Percentiles rank a stretch among this genome's conserved stretches.
Evolutionary conservation across 1,140 invertebrate species (phyloP).

Genomic region (Penaeus vannamei): DNA sequence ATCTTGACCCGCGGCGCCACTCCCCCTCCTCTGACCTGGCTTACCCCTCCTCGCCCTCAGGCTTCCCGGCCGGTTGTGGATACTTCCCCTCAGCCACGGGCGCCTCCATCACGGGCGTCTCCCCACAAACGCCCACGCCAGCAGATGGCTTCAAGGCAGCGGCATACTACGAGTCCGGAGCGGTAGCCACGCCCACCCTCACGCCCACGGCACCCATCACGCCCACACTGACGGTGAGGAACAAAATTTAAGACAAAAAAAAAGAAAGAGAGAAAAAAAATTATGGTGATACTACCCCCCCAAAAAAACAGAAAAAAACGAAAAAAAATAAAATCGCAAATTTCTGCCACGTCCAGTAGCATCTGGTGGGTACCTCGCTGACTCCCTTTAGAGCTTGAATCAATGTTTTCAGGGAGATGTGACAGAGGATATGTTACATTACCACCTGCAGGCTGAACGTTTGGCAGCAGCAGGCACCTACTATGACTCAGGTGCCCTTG

Average conservation of each 20-base stretch:
- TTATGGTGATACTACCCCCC: neutral
- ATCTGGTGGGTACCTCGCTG: neutral
- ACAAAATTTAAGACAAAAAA: neutral
- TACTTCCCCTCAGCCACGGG: conserved; percentile 68
- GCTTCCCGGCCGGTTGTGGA: conserved; percentile 66
- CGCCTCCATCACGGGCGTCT: conserved; percentile 65
- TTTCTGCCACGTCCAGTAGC: neutral
- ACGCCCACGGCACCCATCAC: conserved; percentile 68
- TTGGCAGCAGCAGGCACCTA: conserved; percentile 62
- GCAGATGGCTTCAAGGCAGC: conserved; percentile 67
- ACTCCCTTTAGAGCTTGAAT: neutral
- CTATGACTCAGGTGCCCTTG: conserved; percentile 61
- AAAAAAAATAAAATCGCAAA: neutral
- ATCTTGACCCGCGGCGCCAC: neutral
- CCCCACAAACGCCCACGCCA: conserved; percentile 66
- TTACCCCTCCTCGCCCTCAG: conserved; percentile 40
- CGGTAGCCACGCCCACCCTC: conserved; percentile 67
- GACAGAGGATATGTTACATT: conserved; percentile 58
- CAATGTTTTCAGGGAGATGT: conserved; percentile 51
- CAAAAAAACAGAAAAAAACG: neutral
- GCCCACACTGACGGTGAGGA: conserved; percentile 63
- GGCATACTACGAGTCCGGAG: conserved; percentile 67
- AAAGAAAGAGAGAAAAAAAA: neutral
- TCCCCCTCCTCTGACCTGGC: neutral
- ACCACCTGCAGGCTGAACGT: conserved; percentile 64